These are phyloP conservation scores for Glossosoma conforme DNA, from an alignment of 1,140 invertebrate species.

Conservation along the genomic window DNA sequence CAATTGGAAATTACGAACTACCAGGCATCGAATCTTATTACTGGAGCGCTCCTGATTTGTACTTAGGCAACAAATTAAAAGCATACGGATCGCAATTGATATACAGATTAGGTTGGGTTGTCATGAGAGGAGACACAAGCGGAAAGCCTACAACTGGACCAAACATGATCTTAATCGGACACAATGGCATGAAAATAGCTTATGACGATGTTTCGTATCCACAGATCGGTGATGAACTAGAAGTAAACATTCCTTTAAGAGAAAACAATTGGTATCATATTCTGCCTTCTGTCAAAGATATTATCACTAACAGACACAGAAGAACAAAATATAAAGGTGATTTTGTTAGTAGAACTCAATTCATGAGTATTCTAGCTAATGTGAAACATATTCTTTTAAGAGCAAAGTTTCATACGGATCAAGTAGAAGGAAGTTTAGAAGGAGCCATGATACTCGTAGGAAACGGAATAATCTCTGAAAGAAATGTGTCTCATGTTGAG, in stretches of 20 bases:
- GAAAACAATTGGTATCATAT: constrained; percentile 76
- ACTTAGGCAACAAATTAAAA: constrained; percentile 67
- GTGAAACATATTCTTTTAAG: constrained; percentile 78
- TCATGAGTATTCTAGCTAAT: constrained; percentile 79
- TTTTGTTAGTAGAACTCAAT: constrained; percentile 66
- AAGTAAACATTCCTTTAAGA: constrained; percentile 58
- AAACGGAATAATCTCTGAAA: constrained; percentile 32
- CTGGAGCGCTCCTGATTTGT: constrained; percentile 79
- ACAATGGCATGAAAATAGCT: constrained; percentile 67
- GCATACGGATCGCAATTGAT: constrained; percentile 81
- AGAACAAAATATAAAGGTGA: constrained; percentile 58
- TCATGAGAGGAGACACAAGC: constrained; percentile 82
- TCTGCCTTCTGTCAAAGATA: constrained; percentile 55
- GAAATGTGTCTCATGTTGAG: constrained; percentile 48
- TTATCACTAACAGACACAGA: constrained; percentile 49
- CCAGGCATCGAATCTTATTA: constrained; percentile 73
- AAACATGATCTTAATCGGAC: constrained; percentile 78
- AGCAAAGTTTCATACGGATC: constrained; percentile 90
- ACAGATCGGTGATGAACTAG: constrained; percentile 49
- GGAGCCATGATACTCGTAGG: constrained; percentile 26
- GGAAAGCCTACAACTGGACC: constrained; percentile 78
- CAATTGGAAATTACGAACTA: constrained; percentile 62
- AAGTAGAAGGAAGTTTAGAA: constrained; percentile 69
- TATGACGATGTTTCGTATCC: constrained; percentile 61
- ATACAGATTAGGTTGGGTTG: constrained; percentile 77